Evolutionary conservation across 2,113 vertebrate genomes (phyloP).

Genomic region (Hyla sarda): DNA sequence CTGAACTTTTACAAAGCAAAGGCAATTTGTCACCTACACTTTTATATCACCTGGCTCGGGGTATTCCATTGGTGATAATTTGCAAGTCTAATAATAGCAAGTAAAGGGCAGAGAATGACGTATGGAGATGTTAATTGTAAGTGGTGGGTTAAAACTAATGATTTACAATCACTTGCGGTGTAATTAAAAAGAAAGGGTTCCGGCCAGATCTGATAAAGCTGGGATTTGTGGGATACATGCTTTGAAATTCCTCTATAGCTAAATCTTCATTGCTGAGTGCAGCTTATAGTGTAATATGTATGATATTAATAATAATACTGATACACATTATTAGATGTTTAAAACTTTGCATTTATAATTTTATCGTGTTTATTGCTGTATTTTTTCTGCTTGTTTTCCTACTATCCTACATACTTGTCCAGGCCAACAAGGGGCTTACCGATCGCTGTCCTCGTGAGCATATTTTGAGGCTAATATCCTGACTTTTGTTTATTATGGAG

Average conservation of each 20-base stretch:
- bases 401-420: neutral
- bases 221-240: neutral
- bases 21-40: slow-evolving; percentile 44
- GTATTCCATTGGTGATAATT: slow-evolving; percentile 47
- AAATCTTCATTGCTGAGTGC: neutral
- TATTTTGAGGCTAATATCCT: neutral
- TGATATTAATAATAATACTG: neutral
- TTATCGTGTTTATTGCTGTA: too few species aligned
- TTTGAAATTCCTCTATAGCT: neutral
- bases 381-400: too few species aligned
- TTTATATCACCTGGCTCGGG: slow-evolving; percentile 44
- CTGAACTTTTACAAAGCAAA: slow-evolving; percentile 56
- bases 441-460: neutral
- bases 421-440: neutral
- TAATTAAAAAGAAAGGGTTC: slow-evolving; percentile 35
- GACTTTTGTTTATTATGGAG: neutral
- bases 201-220: slow-evolving; percentile 17
- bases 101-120: slow-evolving; percentile 50
- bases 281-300: neutral
- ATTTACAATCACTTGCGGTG: slow-evolving; percentile 50
- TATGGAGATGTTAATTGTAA: slow-evolving; percentile 48
- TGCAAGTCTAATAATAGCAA: slow-evolving; percentile 40
- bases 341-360: too few species aligned
- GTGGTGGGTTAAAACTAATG: slow-evolving; percentile 46
- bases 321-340: neutral